Conservation (phyloP, 2,797 vertebrate genomes). For the Phoxinus dragarum region DNA sequence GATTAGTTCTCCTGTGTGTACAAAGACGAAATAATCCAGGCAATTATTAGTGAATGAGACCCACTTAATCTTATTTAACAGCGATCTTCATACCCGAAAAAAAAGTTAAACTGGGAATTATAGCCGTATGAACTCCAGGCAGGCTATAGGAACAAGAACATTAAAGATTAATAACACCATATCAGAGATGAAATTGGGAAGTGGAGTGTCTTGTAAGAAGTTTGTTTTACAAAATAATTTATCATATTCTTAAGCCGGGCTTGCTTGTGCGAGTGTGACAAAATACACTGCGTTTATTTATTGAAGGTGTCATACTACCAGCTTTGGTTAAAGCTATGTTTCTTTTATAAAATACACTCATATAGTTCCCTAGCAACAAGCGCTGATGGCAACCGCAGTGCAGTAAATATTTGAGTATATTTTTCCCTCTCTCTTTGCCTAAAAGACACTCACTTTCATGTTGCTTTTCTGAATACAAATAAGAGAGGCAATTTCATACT, state of each 20-base stretch:
- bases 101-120: constrained; percentile 22
- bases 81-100: not conserved
- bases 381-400: constrained; percentile 50
- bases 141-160: not conserved
- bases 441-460: constrained; percentile 49
- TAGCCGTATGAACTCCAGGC: not conserved
- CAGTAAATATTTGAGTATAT: constrained; percentile 60
- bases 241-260: constrained; percentile 6
- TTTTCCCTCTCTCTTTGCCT: constrained; percentile 46
- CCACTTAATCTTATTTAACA: constrained; percentile 36
- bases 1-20: not conserved
- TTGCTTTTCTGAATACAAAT: constrained; percentile 51
- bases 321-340: constrained; percentile 51
- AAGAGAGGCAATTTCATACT: constrained; percentile 38
- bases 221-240: constrained; percentile 21
- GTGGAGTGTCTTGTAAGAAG: constrained; percentile 31
- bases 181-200: constrained; percentile 32
- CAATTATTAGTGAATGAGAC: not conserved
- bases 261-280: not conserved
- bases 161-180: constrained; percentile 43
- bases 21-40: not conserved
- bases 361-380: constrained; percentile 66
- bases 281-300: constrained; percentile 47
- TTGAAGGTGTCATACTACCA: constrained; percentile 54
- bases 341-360: constrained; percentile 58